phyloP scores from a whole-genome alignment of 2,113 vertebrate species.

The Chroicocephalus ridibundus region DNA sequence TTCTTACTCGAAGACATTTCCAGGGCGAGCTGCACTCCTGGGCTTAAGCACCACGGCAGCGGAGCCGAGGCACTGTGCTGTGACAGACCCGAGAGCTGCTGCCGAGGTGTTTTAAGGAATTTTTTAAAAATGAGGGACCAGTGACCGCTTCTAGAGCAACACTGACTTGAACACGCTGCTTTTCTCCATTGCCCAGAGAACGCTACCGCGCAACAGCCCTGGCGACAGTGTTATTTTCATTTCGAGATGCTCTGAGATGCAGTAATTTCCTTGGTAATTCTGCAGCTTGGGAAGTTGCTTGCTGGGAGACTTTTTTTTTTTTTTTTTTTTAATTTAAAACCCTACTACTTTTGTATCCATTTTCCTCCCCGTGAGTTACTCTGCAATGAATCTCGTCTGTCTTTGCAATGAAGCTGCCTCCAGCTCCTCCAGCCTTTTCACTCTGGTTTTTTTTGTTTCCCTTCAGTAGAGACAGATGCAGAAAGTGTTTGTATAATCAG shows the following conservation, averaged over 20 bases:
- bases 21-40: not conserved
- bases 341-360: not conserved
- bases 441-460: not conserved
- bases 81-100: no score
- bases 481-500: not conserved
- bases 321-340: not conserved
- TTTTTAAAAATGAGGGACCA: not conserved
- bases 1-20: not conserved
- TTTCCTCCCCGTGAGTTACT: not conserved
- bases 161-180: not conserved
- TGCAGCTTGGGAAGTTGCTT: not conserved
- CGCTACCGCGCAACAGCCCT: not conserved
- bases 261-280: not conserved
- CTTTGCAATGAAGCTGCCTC: not conserved
- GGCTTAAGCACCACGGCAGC: not conserved
- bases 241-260: not conserved
- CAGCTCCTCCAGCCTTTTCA: not conserved
- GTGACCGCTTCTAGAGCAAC: not conserved
- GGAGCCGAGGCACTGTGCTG: not conserved
- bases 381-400: not conserved
- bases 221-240: not conserved
- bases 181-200: not conserved
- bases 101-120: not conserved
- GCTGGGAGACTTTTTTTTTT: not conserved
- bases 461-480: constrained; percentile 4